Evolutionary conservation across 2,797 vertebrate genomes (phyloP).

Genomic region (Pseudochaenichthys georgianus): DNA sequence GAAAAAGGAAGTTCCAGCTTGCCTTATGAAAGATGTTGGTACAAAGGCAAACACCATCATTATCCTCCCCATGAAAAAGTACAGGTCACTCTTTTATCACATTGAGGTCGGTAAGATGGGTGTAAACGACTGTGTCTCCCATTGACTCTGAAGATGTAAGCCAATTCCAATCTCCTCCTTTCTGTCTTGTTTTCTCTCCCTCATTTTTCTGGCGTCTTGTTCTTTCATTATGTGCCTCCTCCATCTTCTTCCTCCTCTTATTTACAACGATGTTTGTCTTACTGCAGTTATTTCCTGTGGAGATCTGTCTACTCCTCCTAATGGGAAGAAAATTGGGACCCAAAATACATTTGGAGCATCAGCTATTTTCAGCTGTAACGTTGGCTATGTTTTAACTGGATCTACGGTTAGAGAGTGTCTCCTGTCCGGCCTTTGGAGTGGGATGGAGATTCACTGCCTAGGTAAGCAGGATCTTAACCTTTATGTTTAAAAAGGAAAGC

Average conservation of each 20-base stretch:
- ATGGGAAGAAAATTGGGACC: conserved; percentile 98
- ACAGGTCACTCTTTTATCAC: conserved; percentile 69
- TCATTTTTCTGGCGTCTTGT: conserved; percentile 32
- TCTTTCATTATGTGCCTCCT: conserved; percentile 16
- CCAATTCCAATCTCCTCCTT: conserved; percentile 56
- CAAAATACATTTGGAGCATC: conserved; percentile 95
- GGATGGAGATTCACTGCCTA: conserved; percentile 92
- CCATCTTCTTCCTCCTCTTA: conserved; percentile 18
- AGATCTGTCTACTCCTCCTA: conserved; percentile 92
- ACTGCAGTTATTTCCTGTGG: conserved; percentile 96
- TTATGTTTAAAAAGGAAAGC: conserved; percentile 27
- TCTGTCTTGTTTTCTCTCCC: conserved; percentile 27
- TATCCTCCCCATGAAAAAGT: conserved; percentile 64
- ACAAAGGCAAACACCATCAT: conserved; percentile 73
- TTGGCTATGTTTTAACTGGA: conserved; percentile 93
- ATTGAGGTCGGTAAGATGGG: conserved; percentile 59
- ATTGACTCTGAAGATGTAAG: conserved; percentile 69
- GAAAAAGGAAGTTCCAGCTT: conserved; percentile 49
- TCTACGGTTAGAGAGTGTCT: conserved; percentile 96
- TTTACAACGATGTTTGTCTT: conserved; percentile 57
- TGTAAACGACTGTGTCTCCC: conserved; percentile 67
- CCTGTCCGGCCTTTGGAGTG: conserved; percentile 97
- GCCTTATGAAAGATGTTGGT: conserved; percentile 66
- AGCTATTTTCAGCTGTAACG: conserved; percentile 95
- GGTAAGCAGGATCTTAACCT: conserved; percentile 84